Base-by-base conservation (phyloP, 1,140 invertebrate genomes). In the Dysdera silvatica region DNA sequence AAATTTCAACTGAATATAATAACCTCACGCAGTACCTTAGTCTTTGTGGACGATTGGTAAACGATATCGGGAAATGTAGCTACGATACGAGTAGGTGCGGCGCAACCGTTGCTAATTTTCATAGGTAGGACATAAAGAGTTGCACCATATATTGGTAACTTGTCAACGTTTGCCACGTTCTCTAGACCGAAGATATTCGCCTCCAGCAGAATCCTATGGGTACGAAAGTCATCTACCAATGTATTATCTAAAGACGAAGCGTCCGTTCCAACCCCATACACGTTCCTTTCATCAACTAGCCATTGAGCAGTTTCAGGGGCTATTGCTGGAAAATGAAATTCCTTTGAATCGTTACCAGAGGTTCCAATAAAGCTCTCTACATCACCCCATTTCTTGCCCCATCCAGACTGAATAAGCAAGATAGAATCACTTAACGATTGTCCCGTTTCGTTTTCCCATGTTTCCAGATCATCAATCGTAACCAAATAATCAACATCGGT, bases 231-330 rank as follows among this genome's bases (percentile, higher is more conserved):
- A 18, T 48, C 18, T 2, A 65, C 23, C 66, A 68, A 6, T 71
- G 76, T 37, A 71, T 71, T 74, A 71, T 86, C 84, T 7, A 83
- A 69, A 10, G 81, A 83, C 0, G 82, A 75, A 0, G 81, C 79
- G 68, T 87, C 85, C 0, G 83, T 77, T 0, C 82, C 85, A 0
- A 86, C 76, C 0, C 83, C 84, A 35, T 81, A 75, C 33, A 86
- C 76, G 59, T 79, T 77, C 29, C 77, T 76, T 20, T 80, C 72
- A 14, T 80, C 76, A 1, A 78, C 78, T 58, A 87, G 75, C 79
- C 80, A 84, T 56, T 78, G 68, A 1, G 40, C 40, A 7, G 40
- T 20, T 41, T 41, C 40, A 8, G 16, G 40, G 6, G 40, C n/a
- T 8, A 41, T 3, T 41, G 16, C 40, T 41, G 40, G 40, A 6